Base-by-base conservation (phyloP, 2,797 vertebrate genomes). In the Centropyge bicolor region DNA sequence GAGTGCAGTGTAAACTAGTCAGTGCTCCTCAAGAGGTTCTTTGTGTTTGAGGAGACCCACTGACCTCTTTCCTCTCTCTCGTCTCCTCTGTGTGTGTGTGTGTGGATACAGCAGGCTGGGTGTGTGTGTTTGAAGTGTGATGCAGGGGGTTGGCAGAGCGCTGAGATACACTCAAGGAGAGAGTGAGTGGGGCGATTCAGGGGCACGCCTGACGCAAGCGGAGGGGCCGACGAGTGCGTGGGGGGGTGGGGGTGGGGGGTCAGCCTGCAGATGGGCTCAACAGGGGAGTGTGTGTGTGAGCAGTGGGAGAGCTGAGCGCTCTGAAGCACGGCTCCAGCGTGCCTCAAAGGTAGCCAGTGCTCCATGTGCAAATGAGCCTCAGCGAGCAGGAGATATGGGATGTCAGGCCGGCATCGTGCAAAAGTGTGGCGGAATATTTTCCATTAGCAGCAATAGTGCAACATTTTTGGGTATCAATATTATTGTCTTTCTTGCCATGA, bases 1-100 rank as follows among this genome's bases (percentile, higher is more conserved):
- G 91, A 92, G 86, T 84, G 84, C 86, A 86, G 76, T 79, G 87
- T 90, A 84, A 91, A 90, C 91, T 77, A 88, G 86, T 89, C 89
- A 86, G 84, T 48, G 51, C 74, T 86, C 46, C 70, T 89, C 71
- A 5, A 82, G 80, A 87, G 86, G 71, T 89, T 87, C 84, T 84
- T 78, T 81, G 86, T 91, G 83, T 91, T 91, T 88, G 71, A 83
- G 66, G 68, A 88, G 88, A 90, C 87, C 85, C 86, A 80, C 76
- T 87, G 87, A 88, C 86, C 90, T 86, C 76, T 46, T 74, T 88
- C 77, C 57, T 86, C 76, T 78, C 70, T 74, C 46, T 20, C 54
- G 62, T 70, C 77, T 73, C 62, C 40, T 41, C 0, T 6, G 71
- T 69, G 48, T 72, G 74, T 70, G 66, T 75, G 16, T 67, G 54